Evolutionary conservation across 2,797 vertebrate genomes (phyloP), one percentile per base, ranked within the genome.

Genomic region (Benthosema pterotum): DNA sequence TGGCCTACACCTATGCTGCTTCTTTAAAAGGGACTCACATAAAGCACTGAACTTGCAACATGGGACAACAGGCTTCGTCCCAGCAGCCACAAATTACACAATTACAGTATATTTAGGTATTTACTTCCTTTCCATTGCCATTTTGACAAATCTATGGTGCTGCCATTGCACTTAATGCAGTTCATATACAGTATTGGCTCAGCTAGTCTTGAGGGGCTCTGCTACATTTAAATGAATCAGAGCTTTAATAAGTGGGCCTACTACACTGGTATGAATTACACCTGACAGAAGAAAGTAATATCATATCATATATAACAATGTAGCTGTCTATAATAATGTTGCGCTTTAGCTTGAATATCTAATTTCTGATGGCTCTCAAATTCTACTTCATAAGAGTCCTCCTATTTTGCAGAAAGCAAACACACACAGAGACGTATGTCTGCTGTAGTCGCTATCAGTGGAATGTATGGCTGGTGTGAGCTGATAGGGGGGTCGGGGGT

Each of bases 361-460:
- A 25, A 25, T 25, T 25, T 25, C 3, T 25, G 22, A 25, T 3
- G 2, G 22, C 22, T 64, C 63, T 72, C 67, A 28, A 14, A n/a
- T 28, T 45, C 14, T 52, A 57, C 19, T 58, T 53, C 62, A 71
- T 58, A 49, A 49, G 52, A 60, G 19, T 38, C 43, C 73, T 52
- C 72, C 50, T 47, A 19, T 57, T 74, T 87, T 57, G 58, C 72
- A 67, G 78, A 69, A 77, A 62, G 73, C 67, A 73, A 76, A 76
- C 78, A 71, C 38, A 42, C 55, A 55, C 19, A 68, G 47, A 53
- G 14, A 46, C 17, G 19, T 17, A 13, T 12, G 16, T 14, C 18
- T 22, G 55, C 78, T 75, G 74, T 69, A 77, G 82, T 86, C 85
- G 83, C 79, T 91, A 93, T 93, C 92, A 83, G 87, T 9, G 49